These are phyloP conservation scores for Oreortyx pictus DNA, from an alignment of 2,797 vertebrate species.

Conservation along the genomic window DNA sequence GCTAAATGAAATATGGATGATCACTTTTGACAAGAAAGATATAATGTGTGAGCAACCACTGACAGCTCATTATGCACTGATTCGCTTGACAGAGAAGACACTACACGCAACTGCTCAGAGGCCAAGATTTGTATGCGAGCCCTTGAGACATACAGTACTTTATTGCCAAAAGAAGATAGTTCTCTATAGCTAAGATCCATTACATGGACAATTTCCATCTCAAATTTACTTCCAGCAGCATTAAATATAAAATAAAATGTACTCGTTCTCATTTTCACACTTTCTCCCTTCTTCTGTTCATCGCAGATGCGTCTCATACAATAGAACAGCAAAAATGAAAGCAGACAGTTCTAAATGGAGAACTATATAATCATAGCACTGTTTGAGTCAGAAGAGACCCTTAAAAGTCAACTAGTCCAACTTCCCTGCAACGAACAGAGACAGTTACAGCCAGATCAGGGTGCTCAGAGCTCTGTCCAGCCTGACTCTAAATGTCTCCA, in stretches of 20 bases:
- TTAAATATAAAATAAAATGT: background rate
- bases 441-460: too few species aligned
- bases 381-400: too few species aligned
- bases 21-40: background rate
- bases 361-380: background rate
- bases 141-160: background rate
- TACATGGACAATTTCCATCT: background rate
- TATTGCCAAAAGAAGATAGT: background rate
- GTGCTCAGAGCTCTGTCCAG: too few species aligned
- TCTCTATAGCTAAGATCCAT: background rate
- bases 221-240: background rate
- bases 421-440: too few species aligned
- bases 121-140: constrained; percentile 29
- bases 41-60: constrained; percentile 50
- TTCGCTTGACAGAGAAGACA: constrained; percentile 22
- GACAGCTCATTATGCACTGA: background rate
- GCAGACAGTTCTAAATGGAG: background rate
- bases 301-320: background rate
- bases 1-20: constrained; percentile 28
- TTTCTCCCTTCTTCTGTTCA: background rate
- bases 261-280: background rate
- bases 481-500: too few species aligned
- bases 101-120: constrained; percentile 20
- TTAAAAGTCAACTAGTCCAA: too few species aligned
- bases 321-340: background rate